Evolutionary conservation across 2,113 vertebrate genomes (phyloP).

Genomic region (Elephantulus edwardii): DNA sequence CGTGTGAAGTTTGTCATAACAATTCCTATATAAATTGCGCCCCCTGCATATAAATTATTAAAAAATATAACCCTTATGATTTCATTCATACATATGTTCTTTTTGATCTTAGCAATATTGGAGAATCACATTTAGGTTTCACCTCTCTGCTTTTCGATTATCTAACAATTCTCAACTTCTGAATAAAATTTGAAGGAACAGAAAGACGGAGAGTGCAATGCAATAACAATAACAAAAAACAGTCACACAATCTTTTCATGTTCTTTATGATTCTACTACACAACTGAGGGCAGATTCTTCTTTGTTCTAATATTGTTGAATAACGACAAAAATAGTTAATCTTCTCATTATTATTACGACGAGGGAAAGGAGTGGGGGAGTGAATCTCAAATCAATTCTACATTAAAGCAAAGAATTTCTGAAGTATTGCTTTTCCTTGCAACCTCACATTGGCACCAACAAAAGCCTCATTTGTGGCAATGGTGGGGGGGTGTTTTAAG

Average conservation of each 20-base stretch:
- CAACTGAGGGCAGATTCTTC: slow-evolving; percentile 17
- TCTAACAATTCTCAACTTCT: neutral
- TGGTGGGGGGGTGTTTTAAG: slow-evolving; percentile 9
- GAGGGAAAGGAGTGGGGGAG: neutral
- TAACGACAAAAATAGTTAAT: neutral
- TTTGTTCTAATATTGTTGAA: slow-evolving; percentile 53
- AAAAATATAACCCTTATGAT: slow-evolving; percentile 50
- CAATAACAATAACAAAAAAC: slow-evolving; percentile 11
- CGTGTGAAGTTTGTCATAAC: neutral
- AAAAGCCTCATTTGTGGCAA: slow-evolving; percentile 45
- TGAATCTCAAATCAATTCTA: slow-evolving; percentile 57
- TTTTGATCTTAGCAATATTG: slow-evolving; percentile 46
- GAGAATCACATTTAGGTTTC: neutral
- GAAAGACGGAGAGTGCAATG: neutral
- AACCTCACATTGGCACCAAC: slow-evolving; percentile 36
- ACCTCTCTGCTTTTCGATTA: slow-evolving; percentile 31
- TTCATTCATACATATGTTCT: slow-evolving; percentile 26
- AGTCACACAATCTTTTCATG: neutral
- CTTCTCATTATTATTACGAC: slow-evolving; percentile 1
- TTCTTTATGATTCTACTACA: neutral
- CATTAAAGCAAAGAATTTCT: slow-evolving; percentile 62
- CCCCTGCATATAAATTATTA: slow-evolving; percentile 66
- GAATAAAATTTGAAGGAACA: slow-evolving; percentile 19
- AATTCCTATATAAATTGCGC: slow-evolving; percentile 39
- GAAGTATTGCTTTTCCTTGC: slow-evolving; percentile 52